Evolutionary conservation across 2,888 invertebrate genomes (phyloP).

Genomic region (Cecidostiba fungosa): DNA sequence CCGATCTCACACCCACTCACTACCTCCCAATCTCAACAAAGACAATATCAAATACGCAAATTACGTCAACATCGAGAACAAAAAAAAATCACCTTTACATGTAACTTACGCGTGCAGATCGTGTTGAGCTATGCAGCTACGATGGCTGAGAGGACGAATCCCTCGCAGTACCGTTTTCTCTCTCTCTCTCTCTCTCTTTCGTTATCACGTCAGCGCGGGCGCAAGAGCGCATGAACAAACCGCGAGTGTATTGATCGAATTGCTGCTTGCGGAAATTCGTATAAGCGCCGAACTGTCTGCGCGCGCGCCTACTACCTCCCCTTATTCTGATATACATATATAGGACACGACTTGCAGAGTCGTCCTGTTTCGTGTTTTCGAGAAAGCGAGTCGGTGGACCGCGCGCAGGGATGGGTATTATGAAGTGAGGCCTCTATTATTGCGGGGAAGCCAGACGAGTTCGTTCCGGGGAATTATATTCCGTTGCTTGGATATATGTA

Average conservation of each 20-base stretch:
- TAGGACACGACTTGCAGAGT: no score
- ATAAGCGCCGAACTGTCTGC: neutral
- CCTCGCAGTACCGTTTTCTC: neutral
- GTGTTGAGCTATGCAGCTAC: neutral
- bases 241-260: conserved; percentile 48
- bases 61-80: neutral
- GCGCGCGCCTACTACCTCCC: neutral
- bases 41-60: neutral
- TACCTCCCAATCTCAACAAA: neutral
- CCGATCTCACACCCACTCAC: neutral
- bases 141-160: neutral
- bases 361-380: neutral
- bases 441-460: neutral
- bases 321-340: neutral
- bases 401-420: neutral
- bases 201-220: conserved; percentile 8
- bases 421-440: neutral
- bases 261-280: neutral
- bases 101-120: neutral
- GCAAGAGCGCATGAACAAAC: conserved; percentile 54
- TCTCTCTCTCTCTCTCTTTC: conserved; percentile 16
- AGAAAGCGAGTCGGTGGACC: neutral
- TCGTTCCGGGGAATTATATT: neutral
- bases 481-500: neutral
- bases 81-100: neutral